phyloP scores from a whole-genome alignment of 53 echinoderm and acorn worm genomes.

The Echinarachnius parma region DNA sequence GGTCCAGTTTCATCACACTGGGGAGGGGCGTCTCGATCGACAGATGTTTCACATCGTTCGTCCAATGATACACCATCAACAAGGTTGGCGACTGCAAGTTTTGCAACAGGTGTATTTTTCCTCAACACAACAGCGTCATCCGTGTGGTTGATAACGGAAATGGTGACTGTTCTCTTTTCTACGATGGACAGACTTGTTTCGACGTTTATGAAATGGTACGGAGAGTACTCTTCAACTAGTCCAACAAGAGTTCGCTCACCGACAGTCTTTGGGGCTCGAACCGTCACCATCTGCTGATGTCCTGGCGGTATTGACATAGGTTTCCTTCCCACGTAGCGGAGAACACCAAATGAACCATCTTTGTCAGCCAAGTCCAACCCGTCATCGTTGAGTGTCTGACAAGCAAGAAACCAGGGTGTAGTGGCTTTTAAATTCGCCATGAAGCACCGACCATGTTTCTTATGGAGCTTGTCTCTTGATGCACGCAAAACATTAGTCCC shows the following conservation, averaged over 20 bases:
- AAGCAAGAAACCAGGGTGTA: conserved; percentile 20
- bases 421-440: conserved; percentile 10
- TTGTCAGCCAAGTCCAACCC: conserved; percentile 29
- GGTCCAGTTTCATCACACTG: not conserved
- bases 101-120: conserved; percentile 1
- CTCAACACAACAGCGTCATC: not conserved
- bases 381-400: conserved; percentile 27
- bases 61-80: not conserved
- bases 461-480: conserved; percentile 16
- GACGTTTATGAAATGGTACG: not conserved
- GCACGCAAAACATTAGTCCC: conserved; percentile 50
- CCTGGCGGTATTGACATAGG: conserved; percentile 2
- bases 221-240: not conserved
- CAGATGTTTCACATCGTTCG: not conserved
- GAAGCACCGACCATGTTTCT: conserved; percentile 23
- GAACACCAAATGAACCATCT: conserved; percentile 24
- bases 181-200: conserved; percentile 2
- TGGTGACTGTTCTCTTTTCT: not conserved
- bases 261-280: conserved; percentile 4
- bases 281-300: conserved; percentile 1
- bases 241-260: conserved; percentile 7
- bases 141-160: not conserved
- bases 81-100: conserved; percentile 4
- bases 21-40: not conserved
- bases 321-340: conserved; percentile 15